Evolutionary conservation across 2,797 vertebrate genomes (phyloP).

Genomic region (Bufotes viridis): DNA sequence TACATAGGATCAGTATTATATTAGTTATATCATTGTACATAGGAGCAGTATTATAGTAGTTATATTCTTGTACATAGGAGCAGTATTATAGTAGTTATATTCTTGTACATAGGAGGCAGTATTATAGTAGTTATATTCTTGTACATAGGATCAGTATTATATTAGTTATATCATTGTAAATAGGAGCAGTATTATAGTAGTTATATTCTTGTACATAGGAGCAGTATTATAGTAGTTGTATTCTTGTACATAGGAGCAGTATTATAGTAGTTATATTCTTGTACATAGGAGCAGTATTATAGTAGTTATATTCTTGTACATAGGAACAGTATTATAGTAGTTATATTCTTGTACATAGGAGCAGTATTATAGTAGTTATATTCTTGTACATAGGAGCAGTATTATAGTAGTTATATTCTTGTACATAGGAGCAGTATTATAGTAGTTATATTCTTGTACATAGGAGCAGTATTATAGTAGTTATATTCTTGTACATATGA

Average conservation of each 20-base stretch:
- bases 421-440: slow-evolving; percentile 10
- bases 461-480: slow-evolving; percentile 10
- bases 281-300: slow-evolving; percentile 8
- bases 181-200: slow-evolving; percentile 6
- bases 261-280: slow-evolving; percentile 10
- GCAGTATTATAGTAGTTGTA: slow-evolving; percentile 9
- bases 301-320: slow-evolving; percentile 12
- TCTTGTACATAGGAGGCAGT: neutral
- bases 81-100: slow-evolving; percentile 10
- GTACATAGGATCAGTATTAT: neutral
- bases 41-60: slow-evolving; percentile 3
- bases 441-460: slow-evolving; percentile 10
- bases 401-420: slow-evolving; percentile 23
- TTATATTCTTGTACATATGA: neutral
- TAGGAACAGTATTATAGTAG: slow-evolving; percentile 2
- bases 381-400: neutral
- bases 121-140: neutral
- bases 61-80: slow-evolving; percentile 5
- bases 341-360: slow-evolving; percentile 15
- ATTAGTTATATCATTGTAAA: neutral
- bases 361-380: slow-evolving; percentile 11
- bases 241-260: neutral
- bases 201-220: slow-evolving; percentile 13
- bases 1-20: neutral
- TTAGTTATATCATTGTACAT: neutral